Conservation (phyloP, 1,140 invertebrate genomes). For the Calliphora vicina region DNA sequence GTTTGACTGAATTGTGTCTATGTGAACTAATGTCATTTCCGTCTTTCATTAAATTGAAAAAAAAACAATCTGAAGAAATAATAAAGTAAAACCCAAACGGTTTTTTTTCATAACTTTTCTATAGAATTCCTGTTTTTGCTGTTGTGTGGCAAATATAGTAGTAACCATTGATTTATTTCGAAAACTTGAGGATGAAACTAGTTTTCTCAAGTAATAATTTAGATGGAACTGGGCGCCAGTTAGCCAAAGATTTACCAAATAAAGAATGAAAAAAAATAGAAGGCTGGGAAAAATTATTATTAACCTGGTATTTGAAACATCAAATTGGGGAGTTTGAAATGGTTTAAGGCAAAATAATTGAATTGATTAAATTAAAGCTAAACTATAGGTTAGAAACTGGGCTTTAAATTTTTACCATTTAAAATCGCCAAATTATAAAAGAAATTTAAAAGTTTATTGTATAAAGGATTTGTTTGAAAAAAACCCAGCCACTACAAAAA, state of each 20-base stretch:
- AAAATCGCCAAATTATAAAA: too few species aligned
- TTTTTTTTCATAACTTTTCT: neutral
- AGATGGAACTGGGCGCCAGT: neutral
- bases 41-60: constrained; percentile 9
- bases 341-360: too few species aligned
- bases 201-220: neutral
- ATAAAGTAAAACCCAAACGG: neutral
- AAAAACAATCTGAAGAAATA: neutral
- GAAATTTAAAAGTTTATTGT: too few species aligned
- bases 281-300: too few species aligned
- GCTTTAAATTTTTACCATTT: too few species aligned
- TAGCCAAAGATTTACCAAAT: neutral
- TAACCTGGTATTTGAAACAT: too few species aligned
- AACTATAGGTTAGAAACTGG: too few species aligned
- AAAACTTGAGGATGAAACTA: neutral
- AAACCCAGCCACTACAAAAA: too few species aligned
- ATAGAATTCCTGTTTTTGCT: constrained; percentile 1
- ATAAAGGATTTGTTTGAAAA: too few species aligned
- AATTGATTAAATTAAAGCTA: too few species aligned
- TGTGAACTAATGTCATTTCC: constrained; percentile 13
- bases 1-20: neutral
- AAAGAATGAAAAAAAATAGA: too few species aligned
- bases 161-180: neutral
- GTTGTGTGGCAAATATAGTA: neutral
- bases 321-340: too few species aligned